Base-by-base conservation (phyloP, 2,888 invertebrate genomes). In the Lordiphosa fenestrarum region DNA sequence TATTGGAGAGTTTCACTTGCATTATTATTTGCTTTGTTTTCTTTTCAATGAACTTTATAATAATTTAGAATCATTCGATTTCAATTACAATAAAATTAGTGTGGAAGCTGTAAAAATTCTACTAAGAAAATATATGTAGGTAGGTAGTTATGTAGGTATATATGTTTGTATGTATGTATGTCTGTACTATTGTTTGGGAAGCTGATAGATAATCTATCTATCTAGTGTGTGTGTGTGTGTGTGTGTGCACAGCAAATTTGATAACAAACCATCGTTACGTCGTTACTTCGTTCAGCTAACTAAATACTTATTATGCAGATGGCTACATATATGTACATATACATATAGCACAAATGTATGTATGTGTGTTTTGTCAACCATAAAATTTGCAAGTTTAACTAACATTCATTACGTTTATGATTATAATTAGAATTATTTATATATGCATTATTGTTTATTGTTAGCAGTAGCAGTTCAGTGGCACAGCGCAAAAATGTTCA, bases 71-170 rank as follows among this genome's bases (percentile, higher is more conserved):
- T 77, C 58, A 49, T 49, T 49, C 37, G 53, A 54, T 58, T 62
- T 55, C 39, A 58, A 73, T 68, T 75, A 72, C 58, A 75, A 56
- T 71, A 54, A 65, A 75, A 72, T 46, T 60, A 41, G 39, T 42
- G 44, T 64, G 66, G 73, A 75, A 75, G 72, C 66, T 69, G 74
- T 78, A 80, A 75, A 78, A 75, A 75, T 69, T 69, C 76, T 80
- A 80, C 76, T 78, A 75, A 69, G 74, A 80, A 75, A 75, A 80
- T 78, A 74, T 74, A 70, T 63, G 33, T 35, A 37, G 39, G 5
- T 10, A 40, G 4, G 21, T 53, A 39, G 12, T 5, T 35, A 10
- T 19, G 10, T 50, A 7, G 25, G 33, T 39, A 38, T n/a, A 19
- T 47, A 36, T 30, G 10, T 36, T 6, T 30, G 41, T 30, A 36